A percentile compares a stretch with the other conserved stretches of the same genome.
These are phyloP conservation scores for Nesidiocoris tenuis DNA, from an alignment of 2,888 invertebrate species.

Conservation along the genomic window DNA sequence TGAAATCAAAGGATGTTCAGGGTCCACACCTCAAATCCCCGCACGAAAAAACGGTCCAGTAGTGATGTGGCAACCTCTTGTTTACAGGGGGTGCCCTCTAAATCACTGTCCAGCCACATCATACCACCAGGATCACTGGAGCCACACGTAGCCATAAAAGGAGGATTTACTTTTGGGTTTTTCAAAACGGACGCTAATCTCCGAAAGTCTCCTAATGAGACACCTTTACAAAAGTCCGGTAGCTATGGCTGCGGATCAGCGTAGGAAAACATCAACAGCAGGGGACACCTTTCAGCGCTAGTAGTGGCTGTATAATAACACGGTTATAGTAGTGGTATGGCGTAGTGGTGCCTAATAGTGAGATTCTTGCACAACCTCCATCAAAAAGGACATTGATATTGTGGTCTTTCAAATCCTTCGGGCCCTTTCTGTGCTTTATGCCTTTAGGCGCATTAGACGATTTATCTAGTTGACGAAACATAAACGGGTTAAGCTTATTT, in stretches of 20 bases:
- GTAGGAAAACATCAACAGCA: not conserved
- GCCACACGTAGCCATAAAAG: not conserved
- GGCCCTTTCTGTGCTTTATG: not conserved
- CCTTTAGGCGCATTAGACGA: not conserved
- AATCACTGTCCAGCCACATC: slow-evolving; percentile 29
- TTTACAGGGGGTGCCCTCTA: slow-evolving; percentile 40
- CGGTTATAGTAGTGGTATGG: too few species aligned
- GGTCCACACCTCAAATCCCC: too few species aligned
- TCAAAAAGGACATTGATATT: not conserved
- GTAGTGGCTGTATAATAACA: not conserved
- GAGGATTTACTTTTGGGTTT: slow-evolving; percentile 31
- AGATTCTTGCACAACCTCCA: not conserved
- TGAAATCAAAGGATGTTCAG: too few species aligned
- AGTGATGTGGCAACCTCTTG: slow-evolving; percentile 27
- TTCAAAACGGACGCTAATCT: slow-evolving; percentile 20
- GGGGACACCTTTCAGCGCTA: not conserved
- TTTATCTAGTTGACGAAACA: not conserved
- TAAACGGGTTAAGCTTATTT: not conserved
- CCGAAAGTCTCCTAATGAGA: slow-evolving; percentile 29
- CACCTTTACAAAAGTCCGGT: slow-evolving; percentile 19
- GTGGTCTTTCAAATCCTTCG: not conserved
- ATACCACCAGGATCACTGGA: not conserved
- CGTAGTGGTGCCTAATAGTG: too few species aligned
- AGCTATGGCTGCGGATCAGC: not conserved
- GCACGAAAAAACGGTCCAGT: slow-evolving; percentile 5